Conservation (phyloP, 2,113 vertebrate species). For the Barnardius zonarius region DNA sequence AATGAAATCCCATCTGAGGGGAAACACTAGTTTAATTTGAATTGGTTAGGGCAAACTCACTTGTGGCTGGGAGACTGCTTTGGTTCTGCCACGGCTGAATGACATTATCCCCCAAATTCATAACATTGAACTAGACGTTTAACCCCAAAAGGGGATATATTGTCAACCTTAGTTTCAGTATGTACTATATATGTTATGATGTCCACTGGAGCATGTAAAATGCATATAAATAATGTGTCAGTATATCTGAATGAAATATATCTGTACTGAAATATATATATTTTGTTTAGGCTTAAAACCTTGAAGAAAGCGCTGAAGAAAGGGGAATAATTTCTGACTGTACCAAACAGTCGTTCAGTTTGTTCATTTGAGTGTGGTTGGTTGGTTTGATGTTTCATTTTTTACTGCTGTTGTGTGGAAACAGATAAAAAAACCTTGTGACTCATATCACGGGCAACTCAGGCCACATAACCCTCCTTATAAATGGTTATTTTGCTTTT, state of each 20-base stretch:
- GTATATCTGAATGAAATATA: conserved; percentile 34
- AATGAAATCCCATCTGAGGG: conserved; percentile 53
- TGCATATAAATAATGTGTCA: conserved; percentile 55
- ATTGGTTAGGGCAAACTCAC: conserved; percentile 51
- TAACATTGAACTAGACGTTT: conserved; percentile 50
- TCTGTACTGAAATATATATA: background rate
- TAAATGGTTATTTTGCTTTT: background rate
- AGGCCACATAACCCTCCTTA: background rate
- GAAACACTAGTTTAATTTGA: conserved; percentile 54
- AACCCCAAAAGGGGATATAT: conserved; percentile 50
- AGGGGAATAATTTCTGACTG: background rate
- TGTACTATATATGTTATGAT: conserved; percentile 48
- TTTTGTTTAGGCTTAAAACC: conserved; percentile 24
- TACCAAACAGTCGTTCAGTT: background rate
- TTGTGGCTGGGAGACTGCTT: conserved; percentile 35
- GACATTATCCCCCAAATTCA: conserved; percentile 61
- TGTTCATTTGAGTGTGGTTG: background rate
- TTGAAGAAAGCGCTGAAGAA: background rate
- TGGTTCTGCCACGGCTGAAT: conserved; percentile 33
- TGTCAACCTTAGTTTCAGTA: conserved; percentile 41
- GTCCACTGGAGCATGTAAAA: conserved; percentile 52
- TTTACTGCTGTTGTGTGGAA: background rate
- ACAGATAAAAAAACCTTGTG: background rate
- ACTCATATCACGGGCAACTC: background rate
- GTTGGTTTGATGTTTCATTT: background rate